Conservation (phyloP, 1,140 invertebrate species). For the Drosophila serrata region DNA sequence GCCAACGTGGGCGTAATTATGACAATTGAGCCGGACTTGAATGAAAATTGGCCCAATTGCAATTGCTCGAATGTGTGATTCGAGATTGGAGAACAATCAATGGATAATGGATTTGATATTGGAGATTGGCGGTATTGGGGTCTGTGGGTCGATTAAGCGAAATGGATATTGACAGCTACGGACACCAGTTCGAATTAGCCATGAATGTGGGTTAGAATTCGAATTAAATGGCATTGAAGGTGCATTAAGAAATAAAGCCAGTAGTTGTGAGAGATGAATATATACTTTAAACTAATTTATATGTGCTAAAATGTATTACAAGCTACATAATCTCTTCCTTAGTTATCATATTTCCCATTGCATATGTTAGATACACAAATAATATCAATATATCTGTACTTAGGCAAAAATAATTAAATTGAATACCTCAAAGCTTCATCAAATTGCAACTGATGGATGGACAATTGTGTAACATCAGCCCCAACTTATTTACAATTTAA, state of each 20-base stretch:
- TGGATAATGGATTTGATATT: slow-evolving; percentile 72
- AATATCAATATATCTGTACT: background rate
- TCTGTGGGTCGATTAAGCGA: slow-evolving; percentile 31
- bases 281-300: background rate
- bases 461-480: too few relatives aligned
- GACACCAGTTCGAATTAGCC: slow-evolving; percentile 44
- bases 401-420: background rate
- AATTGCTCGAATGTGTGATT: slow-evolving; percentile 57
- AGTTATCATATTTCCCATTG: background rate
- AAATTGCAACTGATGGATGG: background rate
- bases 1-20: slow-evolving; percentile 68
- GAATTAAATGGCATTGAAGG: slow-evolving; percentile 1
- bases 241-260: background rate
- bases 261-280: too few relatives aligned
- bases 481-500: background rate
- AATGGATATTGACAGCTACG: slow-evolving; percentile 44
- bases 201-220: background rate
- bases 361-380: background rate
- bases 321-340: background rate
- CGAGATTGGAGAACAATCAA: slow-evolving; percentile 60
- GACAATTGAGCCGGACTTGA: slow-evolving; percentile 50
- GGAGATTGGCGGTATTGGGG: slow-evolving; percentile 45
- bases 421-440: background rate
- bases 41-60: slow-evolving; percentile 73
- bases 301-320: background rate